Evolutionary conservation across 2,113 vertebrate genomes (phyloP).

Genomic region (Elgaria multicarinata): DNA sequence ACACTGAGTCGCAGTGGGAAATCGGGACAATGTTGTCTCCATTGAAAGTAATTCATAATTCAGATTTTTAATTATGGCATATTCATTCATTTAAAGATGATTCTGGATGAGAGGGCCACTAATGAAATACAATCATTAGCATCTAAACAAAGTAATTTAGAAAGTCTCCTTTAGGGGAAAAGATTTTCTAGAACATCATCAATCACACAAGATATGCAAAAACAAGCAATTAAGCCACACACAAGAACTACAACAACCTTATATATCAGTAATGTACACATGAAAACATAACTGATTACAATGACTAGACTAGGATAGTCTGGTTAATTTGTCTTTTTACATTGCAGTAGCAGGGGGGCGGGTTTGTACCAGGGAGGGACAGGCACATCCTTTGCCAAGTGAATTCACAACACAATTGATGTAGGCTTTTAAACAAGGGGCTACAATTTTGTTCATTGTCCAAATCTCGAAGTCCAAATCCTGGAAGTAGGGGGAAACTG

Average conservation of each 20-base stretch:
- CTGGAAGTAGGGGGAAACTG: not conserved
- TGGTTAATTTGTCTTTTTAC: slow-evolving; percentile 93
- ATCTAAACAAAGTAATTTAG: slow-evolving; percentile 99
- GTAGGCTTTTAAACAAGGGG: slow-evolving; percentile 63
- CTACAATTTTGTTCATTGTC: slow-evolving; percentile 42
- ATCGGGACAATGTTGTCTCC: slow-evolving; percentile 98
- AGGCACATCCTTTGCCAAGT: slow-evolving; percentile 73
- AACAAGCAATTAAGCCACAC: slow-evolving; percentile 99
- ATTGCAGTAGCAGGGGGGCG: slow-evolving; percentile 76
- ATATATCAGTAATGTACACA: slow-evolving; percentile 91
- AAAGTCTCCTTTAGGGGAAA: slow-evolving; percentile 99
- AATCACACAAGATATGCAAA: slow-evolving; percentile 97
- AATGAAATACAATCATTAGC: slow-evolving; percentile 99
- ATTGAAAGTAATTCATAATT: slow-evolving; percentile 99
- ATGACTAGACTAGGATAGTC: slow-evolving; percentile 96
- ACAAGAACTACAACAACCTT: slow-evolving; percentile 95
- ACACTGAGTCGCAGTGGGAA: slow-evolving; percentile 99
- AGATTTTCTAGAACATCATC: slow-evolving; percentile 95
- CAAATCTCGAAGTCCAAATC: slow-evolving; percentile 58
- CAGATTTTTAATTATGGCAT: slow-evolving; percentile 99
- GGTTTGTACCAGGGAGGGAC: slow-evolving; percentile 77
- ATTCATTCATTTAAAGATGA: slow-evolving; percentile 99
- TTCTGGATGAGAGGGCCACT: slow-evolving; percentile 98
- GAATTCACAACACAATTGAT: slow-evolving; percentile 62
- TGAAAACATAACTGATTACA: slow-evolving; percentile 99